Base-by-base conservation (phyloP, 2,797 vertebrate genomes). In the Gadopsis marmoratus region DNA sequence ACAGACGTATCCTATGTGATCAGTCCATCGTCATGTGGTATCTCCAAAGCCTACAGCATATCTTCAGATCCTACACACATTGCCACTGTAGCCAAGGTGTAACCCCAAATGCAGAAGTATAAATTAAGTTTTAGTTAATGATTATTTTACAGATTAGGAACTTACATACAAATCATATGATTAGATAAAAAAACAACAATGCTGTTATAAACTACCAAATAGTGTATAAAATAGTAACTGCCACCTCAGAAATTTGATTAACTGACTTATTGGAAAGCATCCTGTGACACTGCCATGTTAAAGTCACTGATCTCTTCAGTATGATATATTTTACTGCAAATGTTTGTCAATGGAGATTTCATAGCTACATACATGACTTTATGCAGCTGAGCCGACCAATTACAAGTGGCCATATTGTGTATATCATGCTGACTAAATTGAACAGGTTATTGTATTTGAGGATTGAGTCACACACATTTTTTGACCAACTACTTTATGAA, bases 401-500 rank as follows among this genome's bases (percentile, higher is more conserved):
- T 48, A 50, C 21, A 51, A 64, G 8, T 11, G 8, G 13, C 6
- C 5, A 19, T 16, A 10, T 51, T 47, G 53, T 59, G n/a, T 14
- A 33, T 3, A 51, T 41, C 3, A 31, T 37, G n/a, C 16, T 39
- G 19, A 21, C 17, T 7, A 43, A n/a, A 13, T 17, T 53, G 4
- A 51, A 23, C 2, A 41, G 23, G 8, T 26, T 5, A 39, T 3
- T 26, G 8, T 48, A 14, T 45, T 51, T 41, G 17, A 67, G 8
- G 3, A 69, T 17, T 61, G 17, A 77, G 21, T 81, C 12, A 53
- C 53, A 66, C 35, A 69, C 7, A 23, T 74, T 51, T 54, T n/a
- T 61, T 35, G 19, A 71, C 39, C 39, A 13, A 41, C 29, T 7
- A 53, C 2, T 31, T 33, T 53, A 64, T 50, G 54, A 39, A 54